Evolutionary conservation across 2,113 vertebrate species (phyloP), one percentile per base, ranked within the genome.

Genomic region (Dissostichus mawsoni): DNA sequence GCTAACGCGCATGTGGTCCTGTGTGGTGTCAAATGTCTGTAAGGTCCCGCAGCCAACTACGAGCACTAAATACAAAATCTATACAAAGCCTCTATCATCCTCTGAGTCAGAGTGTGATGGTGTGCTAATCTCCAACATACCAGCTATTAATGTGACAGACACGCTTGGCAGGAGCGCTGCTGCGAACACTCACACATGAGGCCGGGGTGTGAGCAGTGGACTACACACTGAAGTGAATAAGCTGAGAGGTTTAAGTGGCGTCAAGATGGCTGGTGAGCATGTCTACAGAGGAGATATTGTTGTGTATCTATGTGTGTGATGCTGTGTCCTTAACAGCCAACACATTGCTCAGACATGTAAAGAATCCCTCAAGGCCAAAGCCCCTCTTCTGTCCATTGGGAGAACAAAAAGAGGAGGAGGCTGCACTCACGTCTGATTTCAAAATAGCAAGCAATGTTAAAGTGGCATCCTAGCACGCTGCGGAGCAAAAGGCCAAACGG

Each of bases 361-460:
- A 71, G 68, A 83, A 92, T 88, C 83, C 74, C 72, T 83, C 90
- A 93, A 94, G 91, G 90, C 83, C 85, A 84, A 88, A 78, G 16
- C 47, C 58, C 70, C 64, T 77, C 73, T 69, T 67, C 69, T 80
- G 78, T 69, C 74, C 16, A 5, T 45, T 7, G 17, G n/a, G 80
- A 73, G 78, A 77, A 87, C 75, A 90, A 87, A 87, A 75, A 59
- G 68, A 76, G 68, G 65, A 68, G 56, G 70, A 18, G 56, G 25
- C 29, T 50, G 77, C 45, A 57, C 76, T 89, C 10, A 20, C 44
- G 58, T 76, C 29, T 18, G 44, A 71, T 79, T 87, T 87, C 87
- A 92, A 95, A 94, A 94, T 94, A 94, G 91, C 72, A 75, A 88
- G 75, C 87, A 89, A 92, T 88, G 90, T 80, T 83, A 64, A 75